A percentile compares a stretch with the other conserved stretches of the same genome.
These are phyloP conservation scores for Heliconius hermathena DNA, from an alignment of 1,140 invertebrate species.

Conservation along the genomic window DNA sequence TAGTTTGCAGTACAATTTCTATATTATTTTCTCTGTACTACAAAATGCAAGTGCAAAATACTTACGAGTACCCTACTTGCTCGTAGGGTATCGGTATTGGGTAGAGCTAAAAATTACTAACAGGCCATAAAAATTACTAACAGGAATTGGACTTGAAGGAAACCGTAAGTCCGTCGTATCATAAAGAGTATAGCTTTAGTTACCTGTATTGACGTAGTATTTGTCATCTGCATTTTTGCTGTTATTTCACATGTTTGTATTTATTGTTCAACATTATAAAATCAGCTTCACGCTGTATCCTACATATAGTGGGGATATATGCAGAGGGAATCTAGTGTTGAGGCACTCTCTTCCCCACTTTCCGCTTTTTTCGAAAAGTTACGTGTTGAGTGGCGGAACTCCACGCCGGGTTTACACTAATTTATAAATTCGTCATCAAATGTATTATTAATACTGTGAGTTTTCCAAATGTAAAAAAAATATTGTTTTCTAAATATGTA, in stretches of 20 bases:
- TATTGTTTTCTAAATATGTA: too few relatives aligned
- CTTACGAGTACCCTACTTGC: neutral
- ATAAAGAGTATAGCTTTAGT: slow-evolving; percentile 9
- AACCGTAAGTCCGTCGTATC: neutral
- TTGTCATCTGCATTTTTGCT: neutral
- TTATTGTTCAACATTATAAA: too few relatives aligned
- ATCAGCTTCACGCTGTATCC: too few relatives aligned
- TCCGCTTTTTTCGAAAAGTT: too few relatives aligned
- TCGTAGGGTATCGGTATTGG: neutral
- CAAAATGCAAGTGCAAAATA: neutral
- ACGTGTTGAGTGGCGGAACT: too few relatives aligned
- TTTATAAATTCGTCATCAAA: too few relatives aligned
- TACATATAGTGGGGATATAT: too few relatives aligned
- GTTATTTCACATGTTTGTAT: neutral
- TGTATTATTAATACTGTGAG: too few relatives aligned
- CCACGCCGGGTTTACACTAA: too few relatives aligned
- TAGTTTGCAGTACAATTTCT: neutral
- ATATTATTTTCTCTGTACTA: neutral
- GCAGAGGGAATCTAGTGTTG: too few relatives aligned
- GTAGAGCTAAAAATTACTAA: slow-evolving; percentile 16
- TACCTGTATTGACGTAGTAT: neutral
- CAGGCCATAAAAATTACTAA: slow-evolving; percentile 26
- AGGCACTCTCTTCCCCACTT: too few relatives aligned
- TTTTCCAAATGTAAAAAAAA: too few relatives aligned
- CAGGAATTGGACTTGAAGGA: slow-evolving; percentile 19